Base-by-base conservation (phyloP, 2,888 invertebrate genomes). In the Aphidoletes aphidimyza region DNA sequence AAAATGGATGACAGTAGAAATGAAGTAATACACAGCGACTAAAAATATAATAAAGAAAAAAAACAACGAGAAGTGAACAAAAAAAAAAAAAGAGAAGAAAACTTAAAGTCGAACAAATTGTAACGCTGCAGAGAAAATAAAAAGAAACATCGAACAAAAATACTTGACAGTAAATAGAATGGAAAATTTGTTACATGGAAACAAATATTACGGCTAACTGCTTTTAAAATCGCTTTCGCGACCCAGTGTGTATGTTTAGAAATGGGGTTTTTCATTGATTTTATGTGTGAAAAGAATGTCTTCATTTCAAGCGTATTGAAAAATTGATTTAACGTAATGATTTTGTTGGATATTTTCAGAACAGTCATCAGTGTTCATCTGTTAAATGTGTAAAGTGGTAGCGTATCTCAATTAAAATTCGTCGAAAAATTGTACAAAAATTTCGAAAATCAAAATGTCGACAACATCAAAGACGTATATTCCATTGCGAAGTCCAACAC, bases 401-500 rank as follows among this genome's bases (percentile, higher is more conserved):
- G 34, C 14, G 34, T 34, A 36, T 8, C 26, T 5, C 1, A 59
- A 59, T 8, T 26, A 59, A 59, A 59, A 59, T 26, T 54, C 54
- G 22, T 17, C 17, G 17, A 36, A 36, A 36, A 26, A 54, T n/a
- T 54, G 54, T 26, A 14, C 14, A 37, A n/a, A 59, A 19, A 14
- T 47, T 47, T 11, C 59, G 30, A 59, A 59, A 26, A 26, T 59
- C 59, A 26, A 6, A 37, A 81, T 81, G 81, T 37, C 81, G 37
- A 37, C 81, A 22, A 37, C 81, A 81, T 37, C 81, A 81, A 81
- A 81, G 1, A 2, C 34, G 3, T 39, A 81, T 47, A 47, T 69
- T 81, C 84, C 83, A 26, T 45, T 84, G 42, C 84, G 85, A 84
- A 85, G 85, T 84, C 84, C 85, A 47, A 85, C 85, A 42, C 85